A percentile compares a stretch with the other conserved stretches of the same genome.
Conservation (phyloP, 2,797 vertebrate genomes). For the Paratrypauchen microcephalus region DNA sequence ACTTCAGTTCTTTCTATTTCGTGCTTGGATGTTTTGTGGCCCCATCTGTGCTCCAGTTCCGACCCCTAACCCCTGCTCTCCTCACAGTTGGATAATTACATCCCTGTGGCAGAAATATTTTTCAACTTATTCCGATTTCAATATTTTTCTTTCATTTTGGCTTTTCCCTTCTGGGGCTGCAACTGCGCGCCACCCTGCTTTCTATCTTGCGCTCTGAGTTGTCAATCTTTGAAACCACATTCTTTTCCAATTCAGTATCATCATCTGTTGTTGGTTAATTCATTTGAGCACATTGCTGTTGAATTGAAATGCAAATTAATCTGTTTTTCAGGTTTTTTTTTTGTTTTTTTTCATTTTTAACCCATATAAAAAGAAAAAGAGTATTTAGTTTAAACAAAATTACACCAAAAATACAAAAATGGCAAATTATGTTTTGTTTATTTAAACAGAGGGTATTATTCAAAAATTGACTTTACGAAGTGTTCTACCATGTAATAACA, state of each 20-base stretch:
- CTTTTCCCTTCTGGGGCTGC: neutral
- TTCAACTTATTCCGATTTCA: conserved; percentile 1
- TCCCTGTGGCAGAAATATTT: conserved; percentile 3
- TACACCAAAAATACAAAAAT: too few relatives aligned
- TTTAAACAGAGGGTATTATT: too few relatives aligned
- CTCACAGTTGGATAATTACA: conserved; percentile 6
- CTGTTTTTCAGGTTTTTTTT: neutral
- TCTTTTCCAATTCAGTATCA: neutral
- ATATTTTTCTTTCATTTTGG: conserved; percentile 5
- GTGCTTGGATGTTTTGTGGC: neutral
- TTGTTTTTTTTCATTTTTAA: too few relatives aligned
- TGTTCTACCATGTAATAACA: too few relatives aligned
- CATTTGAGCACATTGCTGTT: neutral
- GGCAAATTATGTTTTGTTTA: too few relatives aligned
- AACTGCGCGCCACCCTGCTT: neutral
- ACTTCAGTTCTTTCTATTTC: neutral
- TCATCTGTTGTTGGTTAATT: neutral
- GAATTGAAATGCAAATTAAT: neutral
- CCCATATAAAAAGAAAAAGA: too few relatives aligned
- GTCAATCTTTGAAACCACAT: neutral
- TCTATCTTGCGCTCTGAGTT: neutral
- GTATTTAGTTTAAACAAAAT: too few relatives aligned
- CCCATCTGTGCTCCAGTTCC: neutral
- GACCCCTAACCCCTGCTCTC: neutral
- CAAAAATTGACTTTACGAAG: too few relatives aligned